These are phyloP conservation scores for Diacarnus erythraeanus DNA, from an alignment of 37 sponge, comb jelly and placozoan species.

Conservation along the genomic window DNA sequence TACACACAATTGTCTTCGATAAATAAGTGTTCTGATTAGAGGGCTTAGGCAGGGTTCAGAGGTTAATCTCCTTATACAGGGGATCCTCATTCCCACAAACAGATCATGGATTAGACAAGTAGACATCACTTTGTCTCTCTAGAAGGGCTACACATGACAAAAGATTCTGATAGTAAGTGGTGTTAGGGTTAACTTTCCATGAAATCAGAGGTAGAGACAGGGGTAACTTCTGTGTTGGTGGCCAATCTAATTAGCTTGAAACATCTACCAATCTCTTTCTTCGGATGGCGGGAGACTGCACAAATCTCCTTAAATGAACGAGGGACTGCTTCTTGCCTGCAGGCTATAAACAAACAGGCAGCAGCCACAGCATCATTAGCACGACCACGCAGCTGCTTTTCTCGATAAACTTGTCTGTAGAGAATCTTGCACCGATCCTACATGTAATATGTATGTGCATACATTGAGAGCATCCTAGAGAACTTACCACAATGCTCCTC, in stretches of 20 bases:
- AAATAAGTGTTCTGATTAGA: no score
- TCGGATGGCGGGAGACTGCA: constrained; percentile 88
- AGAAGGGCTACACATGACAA: no score
- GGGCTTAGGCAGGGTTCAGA: no score
- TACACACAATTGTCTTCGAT: no score
- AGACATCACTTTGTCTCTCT: no score
- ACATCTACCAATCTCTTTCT: constrained; percentile 97
- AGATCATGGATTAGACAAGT: neutral
- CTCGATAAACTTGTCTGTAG: constrained; percentile 90
- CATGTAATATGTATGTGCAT: neutral
- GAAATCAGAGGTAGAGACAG: constrained; percentile 77
- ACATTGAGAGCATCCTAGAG: neutral
- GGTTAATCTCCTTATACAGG: neutral
- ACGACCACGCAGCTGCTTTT: constrained; percentile 87
- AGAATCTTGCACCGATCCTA: constrained; percentile 89
- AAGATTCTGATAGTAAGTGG: neutral
- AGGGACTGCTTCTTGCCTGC: constrained; percentile 91
- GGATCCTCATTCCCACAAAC: neutral
- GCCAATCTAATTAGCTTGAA: constrained; percentile 88
- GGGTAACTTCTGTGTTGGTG: constrained; percentile 57
- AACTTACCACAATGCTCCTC: constrained; percentile 77
- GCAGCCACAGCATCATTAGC: constrained; percentile 95
- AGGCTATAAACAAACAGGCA: constrained; percentile 97
- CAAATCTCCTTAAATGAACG: constrained; percentile 98
- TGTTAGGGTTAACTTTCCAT: constrained; percentile 61